phyloP scores from a whole-genome alignment of 2,113 vertebrate species.

The Phalacrocorax brasilianus region DNA sequence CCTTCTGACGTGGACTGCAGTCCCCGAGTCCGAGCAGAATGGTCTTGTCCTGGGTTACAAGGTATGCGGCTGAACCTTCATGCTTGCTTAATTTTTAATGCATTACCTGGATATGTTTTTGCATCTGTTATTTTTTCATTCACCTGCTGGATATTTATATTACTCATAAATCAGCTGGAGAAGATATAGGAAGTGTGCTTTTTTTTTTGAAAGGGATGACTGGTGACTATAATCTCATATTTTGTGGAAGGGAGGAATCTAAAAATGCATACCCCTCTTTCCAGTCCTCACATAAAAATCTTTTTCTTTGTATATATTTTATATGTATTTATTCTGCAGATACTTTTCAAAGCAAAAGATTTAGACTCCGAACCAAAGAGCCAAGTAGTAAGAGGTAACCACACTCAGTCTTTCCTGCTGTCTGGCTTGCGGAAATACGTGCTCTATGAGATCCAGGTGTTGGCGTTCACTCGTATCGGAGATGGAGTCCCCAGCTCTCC shows the following conservation, averaged over 20 bases:
- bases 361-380: slow-evolving; percentile 73
- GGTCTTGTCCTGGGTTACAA: slow-evolving; percentile 93
- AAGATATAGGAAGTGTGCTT: neutral
- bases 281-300: neutral
- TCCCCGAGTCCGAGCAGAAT: slow-evolving; percentile 86
- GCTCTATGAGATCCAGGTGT: slow-evolving; percentile 85
- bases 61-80: slow-evolving; percentile 61
- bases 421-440: slow-evolving; percentile 81
- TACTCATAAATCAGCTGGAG: neutral
- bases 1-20: slow-evolving; percentile 86
- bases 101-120: neutral
- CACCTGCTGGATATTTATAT: neutral
- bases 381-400: slow-evolving; percentile 81
- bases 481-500: slow-evolving; percentile 85
- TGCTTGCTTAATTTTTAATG: neutral
- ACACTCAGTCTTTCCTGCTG: slow-evolving; percentile 79
- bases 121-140: neutral
- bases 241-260: neutral
- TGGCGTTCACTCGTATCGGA: slow-evolving; percentile 88
- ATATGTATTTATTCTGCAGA: slow-evolving; percentile 53
- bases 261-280: neutral
- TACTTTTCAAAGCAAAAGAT: slow-evolving; percentile 81
- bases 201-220: neutral
- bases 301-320: neutral
- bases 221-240: neutral